phyloP scores from a whole-genome alignment of 2,888 invertebrate species.

The Drosophila flavopinicola region DNA sequence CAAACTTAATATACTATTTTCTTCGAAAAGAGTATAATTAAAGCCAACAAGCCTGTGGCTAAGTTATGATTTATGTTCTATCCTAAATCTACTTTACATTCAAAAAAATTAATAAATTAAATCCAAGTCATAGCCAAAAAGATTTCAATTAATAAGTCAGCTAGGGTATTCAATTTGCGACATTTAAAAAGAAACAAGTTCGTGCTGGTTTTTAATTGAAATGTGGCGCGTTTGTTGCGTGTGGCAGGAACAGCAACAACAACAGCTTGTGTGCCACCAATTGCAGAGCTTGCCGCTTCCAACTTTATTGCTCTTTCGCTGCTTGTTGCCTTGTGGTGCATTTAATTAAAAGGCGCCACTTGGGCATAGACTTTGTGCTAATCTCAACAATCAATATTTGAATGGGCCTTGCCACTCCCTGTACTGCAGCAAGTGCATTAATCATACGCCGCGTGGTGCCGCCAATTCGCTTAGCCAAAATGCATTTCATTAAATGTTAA shows the following conservation, averaged over 20 bases:
- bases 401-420: constrained; percentile 37
- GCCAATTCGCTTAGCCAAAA: constrained; percentile 6
- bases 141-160: background rate
- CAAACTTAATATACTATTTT: too few species aligned
- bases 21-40: too few species aligned
- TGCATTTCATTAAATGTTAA: constrained; percentile 44
- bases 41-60: too few species aligned
- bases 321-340: constrained; percentile 21
- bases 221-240: constrained; percentile 85
- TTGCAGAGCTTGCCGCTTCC: constrained; percentile 35
- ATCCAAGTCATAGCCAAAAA: too few species aligned
- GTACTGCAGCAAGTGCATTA: constrained; percentile 52
- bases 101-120: too few species aligned
- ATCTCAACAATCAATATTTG: constrained; percentile 57
- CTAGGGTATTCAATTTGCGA: constrained; percentile 14
- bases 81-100: too few species aligned
- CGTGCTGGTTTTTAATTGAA: constrained; percentile 60
- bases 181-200: background rate
- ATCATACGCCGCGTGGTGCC: constrained; percentile 57
- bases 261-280: constrained; percentile 81
- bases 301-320: constrained; percentile 38
- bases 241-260: constrained; percentile 81
- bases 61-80: too few species aligned
- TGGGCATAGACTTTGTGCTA: constrained; percentile 35
- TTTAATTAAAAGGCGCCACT: constrained; percentile 73